phyloP scores from a whole-genome alignment of 2,797 vertebrate genomes.

The Pogoniulus pusillus region DNA sequence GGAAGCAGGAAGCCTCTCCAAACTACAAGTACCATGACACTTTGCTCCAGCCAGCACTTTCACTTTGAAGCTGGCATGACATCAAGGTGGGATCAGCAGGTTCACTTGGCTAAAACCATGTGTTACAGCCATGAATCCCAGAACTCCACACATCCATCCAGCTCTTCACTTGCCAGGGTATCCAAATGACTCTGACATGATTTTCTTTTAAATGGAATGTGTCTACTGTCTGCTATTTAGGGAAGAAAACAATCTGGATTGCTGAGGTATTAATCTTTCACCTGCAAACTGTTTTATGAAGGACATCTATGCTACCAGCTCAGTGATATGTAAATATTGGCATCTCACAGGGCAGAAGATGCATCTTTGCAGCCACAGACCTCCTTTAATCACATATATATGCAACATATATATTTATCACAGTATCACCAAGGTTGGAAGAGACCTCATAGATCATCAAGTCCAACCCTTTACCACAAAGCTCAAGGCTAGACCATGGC shows the following conservation, averaged over 20 bases:
- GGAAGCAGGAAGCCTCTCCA: no score
- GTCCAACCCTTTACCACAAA: no score
- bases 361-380: background rate
- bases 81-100: no score
- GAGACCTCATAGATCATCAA: no score
- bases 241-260: background rate
- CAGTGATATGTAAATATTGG: background rate
- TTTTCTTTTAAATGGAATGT: background rate
- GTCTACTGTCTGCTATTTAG: background rate
- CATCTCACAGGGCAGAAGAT: background rate
- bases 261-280: background rate
- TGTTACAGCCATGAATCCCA: background rate
- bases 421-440: no score
- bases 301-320: accelerated
- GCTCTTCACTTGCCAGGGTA: background rate
- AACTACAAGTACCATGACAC: no score
- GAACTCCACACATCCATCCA: accelerated
- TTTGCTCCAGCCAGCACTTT: no score
- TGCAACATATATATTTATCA: no score
- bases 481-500: no score
- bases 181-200: background rate
- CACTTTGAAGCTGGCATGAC: no score
- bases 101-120: no score
- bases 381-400: background rate
- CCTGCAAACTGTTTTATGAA: background rate